Percentiles rank a stretch among this genome's conserved stretches.
Evolutionary conservation across 2,113 vertebrate genomes (phyloP).

Genomic region (Peromyscus maniculatus): DNA sequence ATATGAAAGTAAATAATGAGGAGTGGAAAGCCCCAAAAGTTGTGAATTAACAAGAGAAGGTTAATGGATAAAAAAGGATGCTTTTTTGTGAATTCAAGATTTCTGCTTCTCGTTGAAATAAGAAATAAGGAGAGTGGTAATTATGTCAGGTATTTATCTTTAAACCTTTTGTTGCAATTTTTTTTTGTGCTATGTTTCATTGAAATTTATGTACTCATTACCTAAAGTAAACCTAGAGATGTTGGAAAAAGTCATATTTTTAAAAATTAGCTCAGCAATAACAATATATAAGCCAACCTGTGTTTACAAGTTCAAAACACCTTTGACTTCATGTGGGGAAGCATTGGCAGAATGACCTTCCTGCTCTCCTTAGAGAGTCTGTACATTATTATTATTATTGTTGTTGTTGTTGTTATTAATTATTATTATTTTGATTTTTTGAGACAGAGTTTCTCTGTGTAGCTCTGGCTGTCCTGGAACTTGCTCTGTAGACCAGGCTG

Average conservation of each 20-base stretch:
- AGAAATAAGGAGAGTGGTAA: background rate
- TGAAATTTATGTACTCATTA: slow-evolving; percentile 7
- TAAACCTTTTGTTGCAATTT: slow-evolving; percentile 61
- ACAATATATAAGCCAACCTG: background rate
- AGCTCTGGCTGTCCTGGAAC: background rate
- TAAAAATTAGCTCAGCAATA: slow-evolving; percentile 26
- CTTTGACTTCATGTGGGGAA: background rate
- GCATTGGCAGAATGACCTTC: background rate
- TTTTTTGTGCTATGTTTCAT: slow-evolving; percentile 26
- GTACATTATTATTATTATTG: background rate
- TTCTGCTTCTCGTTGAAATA: slow-evolving; percentile 56
- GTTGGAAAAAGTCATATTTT: slow-evolving; percentile 6
- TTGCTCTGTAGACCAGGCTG: no score
- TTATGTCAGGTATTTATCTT: slow-evolving; percentile 53
- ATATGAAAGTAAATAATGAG: background rate
- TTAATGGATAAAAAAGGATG: background rate
- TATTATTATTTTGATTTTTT: background rate
- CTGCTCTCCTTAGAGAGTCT: background rate
- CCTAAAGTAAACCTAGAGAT: background rate
- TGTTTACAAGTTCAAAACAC: background rate
- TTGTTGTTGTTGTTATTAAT: background rate
- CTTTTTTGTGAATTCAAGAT: slow-evolving; percentile 42
- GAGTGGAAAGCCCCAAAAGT: slow-evolving; percentile 41
- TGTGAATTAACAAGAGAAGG: slow-evolving; percentile 30
- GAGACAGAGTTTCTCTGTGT: background rate